Conservation (phyloP, 2,888 invertebrate species). For the Quadroppia sp. region DNA sequence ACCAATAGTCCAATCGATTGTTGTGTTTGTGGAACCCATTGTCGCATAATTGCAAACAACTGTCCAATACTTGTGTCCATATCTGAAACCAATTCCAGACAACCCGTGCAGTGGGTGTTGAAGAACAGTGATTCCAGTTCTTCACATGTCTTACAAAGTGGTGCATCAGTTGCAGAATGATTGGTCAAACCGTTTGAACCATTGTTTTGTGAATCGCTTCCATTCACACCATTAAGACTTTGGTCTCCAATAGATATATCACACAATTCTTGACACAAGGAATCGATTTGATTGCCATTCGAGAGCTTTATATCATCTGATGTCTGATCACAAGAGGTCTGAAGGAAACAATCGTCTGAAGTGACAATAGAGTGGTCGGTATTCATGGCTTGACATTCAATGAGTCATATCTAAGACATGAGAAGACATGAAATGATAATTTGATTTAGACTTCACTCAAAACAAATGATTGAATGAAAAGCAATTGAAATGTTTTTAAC, state of each 20-base stretch:
- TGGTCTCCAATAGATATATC: neutral
- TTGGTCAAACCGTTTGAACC: conserved; percentile 50
- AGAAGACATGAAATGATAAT: neutral
- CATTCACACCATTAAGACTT: neutral
- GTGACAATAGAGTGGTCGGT: neutral
- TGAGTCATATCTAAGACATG: no score
- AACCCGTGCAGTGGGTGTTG: conserved; percentile 55
- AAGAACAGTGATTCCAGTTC: conserved; percentile 55
- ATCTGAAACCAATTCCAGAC: conserved; percentile 52
- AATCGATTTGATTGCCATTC: conserved; percentile 21
- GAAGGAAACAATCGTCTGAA: neutral
- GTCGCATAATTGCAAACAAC: conserved; percentile 56
- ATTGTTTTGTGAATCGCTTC: neutral
- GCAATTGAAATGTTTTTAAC: neutral
- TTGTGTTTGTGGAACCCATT: conserved; percentile 58
- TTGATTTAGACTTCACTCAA: no score
- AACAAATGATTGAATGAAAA: conserved; percentile 19
- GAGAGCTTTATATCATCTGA: neutral
- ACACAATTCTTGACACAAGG: neutral
- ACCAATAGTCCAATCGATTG: conserved; percentile 54
- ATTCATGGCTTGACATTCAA: no score
- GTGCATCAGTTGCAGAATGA: conserved; percentile 55
- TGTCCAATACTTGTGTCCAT: conserved; percentile 54
- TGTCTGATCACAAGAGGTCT: no score
- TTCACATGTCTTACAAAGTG: conserved; percentile 54